Evolutionary conservation across 2,797 vertebrate species (phyloP), one percentile per base, ranked within the genome.

Genomic region (Acomys russatus): DNA sequence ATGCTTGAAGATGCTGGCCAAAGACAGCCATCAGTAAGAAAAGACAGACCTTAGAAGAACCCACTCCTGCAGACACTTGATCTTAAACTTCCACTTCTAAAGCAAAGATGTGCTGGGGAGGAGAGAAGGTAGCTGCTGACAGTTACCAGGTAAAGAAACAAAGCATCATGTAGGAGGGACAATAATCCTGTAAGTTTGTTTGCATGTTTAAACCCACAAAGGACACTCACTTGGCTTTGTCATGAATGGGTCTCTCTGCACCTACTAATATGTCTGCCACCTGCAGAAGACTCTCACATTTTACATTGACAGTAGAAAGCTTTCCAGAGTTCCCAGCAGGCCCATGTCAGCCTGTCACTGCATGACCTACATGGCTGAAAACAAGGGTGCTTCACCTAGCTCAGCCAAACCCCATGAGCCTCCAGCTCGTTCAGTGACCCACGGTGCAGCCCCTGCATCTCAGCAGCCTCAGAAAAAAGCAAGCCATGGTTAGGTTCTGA

Each of bases 161-260:
- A 70, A 94, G 68, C 49, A 68, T 30, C 15, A 66, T 35, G 33
- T n/a, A 70, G 76, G 79, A 23, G 44, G 11, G 28, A 85, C 73
- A 44, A 38, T 89, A 88, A 61, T 59, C 73, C 83, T 30, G 38
- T 66, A 93, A n/a, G 71, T 33, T 20, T 4, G 23, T 33, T 22
- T 82, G 20, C 23, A 6, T 79, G 83, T 94, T 78, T 9, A 93
- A 80, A 73, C 70, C 54, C 61, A n/a, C 63, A 86, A 96, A 92
- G 68, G 84, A 68, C 12, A 20, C 44, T 61, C 28, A 17, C 44
- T 44, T 51, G 14, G 22, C 71, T 94, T 93, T 38, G 44, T n/a
- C 33, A n/a, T 49, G 38, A 30, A 80, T 14, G 28, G 66, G 33
- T 73, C 51, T 33, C 5, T 49, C 22, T 4, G 17, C 2, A 17